phyloP scores from a whole-genome alignment of 2,888 invertebrate genomes.

The Tortricodes alternella region DNA sequence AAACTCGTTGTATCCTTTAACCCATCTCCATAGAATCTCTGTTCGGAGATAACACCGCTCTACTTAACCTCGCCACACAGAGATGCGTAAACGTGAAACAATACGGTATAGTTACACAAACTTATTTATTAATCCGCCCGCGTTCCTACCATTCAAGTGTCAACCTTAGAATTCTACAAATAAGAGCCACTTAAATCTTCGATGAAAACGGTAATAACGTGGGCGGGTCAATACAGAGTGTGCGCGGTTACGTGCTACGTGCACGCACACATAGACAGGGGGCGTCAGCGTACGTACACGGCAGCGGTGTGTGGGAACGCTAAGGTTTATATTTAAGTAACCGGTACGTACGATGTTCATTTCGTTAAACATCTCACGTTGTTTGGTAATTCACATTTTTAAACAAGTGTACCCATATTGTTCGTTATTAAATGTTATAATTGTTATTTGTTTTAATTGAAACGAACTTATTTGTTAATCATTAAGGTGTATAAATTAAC shows the following conservation, averaged over 20 bases:
- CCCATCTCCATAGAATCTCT: constrained; percentile 75
- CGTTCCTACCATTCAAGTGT: constrained; percentile 36
- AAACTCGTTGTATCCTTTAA: constrained; percentile 54
- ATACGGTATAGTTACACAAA: constrained; percentile 79
- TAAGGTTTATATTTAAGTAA: constrained; percentile 69
- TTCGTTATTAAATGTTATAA: neutral
- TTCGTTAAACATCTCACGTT: constrained; percentile 56
- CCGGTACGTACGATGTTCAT: constrained; percentile 62
- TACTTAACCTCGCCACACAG: constrained; percentile 82
- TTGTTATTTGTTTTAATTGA: neutral
- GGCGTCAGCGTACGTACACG: constrained; percentile 22
- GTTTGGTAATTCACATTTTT: constrained; percentile 33
- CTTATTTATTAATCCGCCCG: constrained; percentile 54
- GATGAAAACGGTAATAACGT: constrained; percentile 34
- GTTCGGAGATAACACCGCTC: constrained; percentile 81
- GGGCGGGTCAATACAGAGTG: constrained; percentile 36
- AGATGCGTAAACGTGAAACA: constrained; percentile 81
- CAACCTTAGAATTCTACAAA: constrained; percentile 40
- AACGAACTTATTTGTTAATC: no score
- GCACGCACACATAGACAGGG: constrained; percentile 54
- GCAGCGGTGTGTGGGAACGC: constrained; percentile 67
- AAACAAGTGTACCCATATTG: neutral
- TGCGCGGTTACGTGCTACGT: constrained; percentile 51
- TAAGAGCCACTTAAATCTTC: constrained; percentile 46
- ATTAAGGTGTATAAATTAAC: no score